Conservation (phyloP, 2,113 vertebrate genomes). For the Myxocyprinus asiaticus region DNA sequence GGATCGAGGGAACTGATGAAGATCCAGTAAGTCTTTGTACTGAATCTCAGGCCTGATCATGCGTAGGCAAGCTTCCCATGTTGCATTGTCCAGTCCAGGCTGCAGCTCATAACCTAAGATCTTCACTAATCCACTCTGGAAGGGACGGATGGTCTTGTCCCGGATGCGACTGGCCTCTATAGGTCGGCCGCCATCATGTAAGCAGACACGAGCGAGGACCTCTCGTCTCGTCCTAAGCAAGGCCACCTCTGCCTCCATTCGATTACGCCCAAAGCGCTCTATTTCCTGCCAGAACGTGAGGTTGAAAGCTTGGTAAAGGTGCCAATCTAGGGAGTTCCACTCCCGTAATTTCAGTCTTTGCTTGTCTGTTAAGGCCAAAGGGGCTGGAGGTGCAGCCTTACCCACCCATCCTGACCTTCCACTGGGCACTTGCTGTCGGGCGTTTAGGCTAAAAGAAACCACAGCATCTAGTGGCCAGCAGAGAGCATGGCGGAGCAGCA, state of each 20-base stretch:
- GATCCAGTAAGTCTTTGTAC: slow-evolving; percentile 88
- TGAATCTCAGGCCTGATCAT: slow-evolving; percentile 88
- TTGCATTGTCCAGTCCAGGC: slow-evolving; percentile 72
- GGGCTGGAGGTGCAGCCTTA: slow-evolving; percentile 57
- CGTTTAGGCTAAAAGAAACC: slow-evolving; percentile 84
- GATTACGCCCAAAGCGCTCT: slow-evolving; percentile 73
- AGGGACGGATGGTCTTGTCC: slow-evolving; percentile 81
- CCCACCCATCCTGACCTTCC: slow-evolving; percentile 62
- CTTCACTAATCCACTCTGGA: slow-evolving; percentile 83
- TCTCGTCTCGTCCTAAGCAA: slow-evolving; percentile 72
- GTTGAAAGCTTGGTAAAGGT: slow-evolving; percentile 85
- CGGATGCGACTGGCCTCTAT: slow-evolving; percentile 80
- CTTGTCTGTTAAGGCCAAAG: slow-evolving; percentile 61
- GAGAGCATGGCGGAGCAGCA: slow-evolving; percentile 84
- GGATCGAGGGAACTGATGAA: slow-evolving; percentile 76
- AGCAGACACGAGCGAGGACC: slow-evolving; percentile 75
- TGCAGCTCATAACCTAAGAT: slow-evolving; percentile 86
- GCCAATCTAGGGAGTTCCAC: slow-evolving; percentile 90
- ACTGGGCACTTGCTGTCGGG: slow-evolving; percentile 64
- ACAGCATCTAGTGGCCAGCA: slow-evolving; percentile 87
- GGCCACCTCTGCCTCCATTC: slow-evolving; percentile 77
- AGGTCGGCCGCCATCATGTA: slow-evolving; percentile 77
- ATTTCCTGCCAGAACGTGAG: slow-evolving; percentile 83
- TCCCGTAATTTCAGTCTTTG: slow-evolving; percentile 75
- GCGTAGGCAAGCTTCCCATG: slow-evolving; percentile 74